Percentiles rank a stretch among this genome's conserved stretches.
These are phyloP conservation scores for Scomber colias DNA, from an alignment of 2,113 vertebrate genomes.

Conservation along the genomic window DNA sequence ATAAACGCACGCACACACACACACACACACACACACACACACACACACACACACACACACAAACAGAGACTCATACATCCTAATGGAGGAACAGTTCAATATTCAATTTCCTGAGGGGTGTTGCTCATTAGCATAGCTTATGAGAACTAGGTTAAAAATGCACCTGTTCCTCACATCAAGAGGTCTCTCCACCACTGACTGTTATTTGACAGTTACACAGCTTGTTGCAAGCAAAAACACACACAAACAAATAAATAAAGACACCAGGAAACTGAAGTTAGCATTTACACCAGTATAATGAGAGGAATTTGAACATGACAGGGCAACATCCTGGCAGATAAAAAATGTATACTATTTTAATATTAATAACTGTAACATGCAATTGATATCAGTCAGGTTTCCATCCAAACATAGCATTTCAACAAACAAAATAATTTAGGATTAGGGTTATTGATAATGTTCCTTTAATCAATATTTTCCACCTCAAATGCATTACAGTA, in stretches of 20 bases:
- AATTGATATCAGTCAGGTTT: too few relatives aligned
- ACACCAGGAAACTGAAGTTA: constrained; percentile 3
- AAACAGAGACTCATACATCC: constrained; percentile 8
- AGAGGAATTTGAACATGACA: neutral
- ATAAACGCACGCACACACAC: neutral
- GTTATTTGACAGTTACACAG: constrained; percentile 36
- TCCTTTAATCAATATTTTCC: too few relatives aligned
- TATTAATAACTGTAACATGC: too few relatives aligned
- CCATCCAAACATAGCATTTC: too few relatives aligned
- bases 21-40: constrained; percentile 4
- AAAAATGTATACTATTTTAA: neutral
- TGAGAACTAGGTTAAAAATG: constrained; percentile 40
- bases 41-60: constrained; percentile 8
- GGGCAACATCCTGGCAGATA: neutral
- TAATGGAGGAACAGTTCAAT: neutral
- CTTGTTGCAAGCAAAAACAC: constrained; percentile 8
- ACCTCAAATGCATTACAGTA: too few relatives aligned
- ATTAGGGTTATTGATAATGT: too few relatives aligned
- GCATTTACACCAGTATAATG: constrained; percentile 5
- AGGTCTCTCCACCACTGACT: constrained; percentile 21
- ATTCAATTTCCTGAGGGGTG: constrained; percentile 28
- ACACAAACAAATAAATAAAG: constrained; percentile 13
- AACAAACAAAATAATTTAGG: too few relatives aligned
- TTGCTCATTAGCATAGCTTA: constrained; percentile 60
- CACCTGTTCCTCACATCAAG: constrained; percentile 31